Conservation (phyloP, 2,797 vertebrate species). For the Lophius americanus region DNA sequence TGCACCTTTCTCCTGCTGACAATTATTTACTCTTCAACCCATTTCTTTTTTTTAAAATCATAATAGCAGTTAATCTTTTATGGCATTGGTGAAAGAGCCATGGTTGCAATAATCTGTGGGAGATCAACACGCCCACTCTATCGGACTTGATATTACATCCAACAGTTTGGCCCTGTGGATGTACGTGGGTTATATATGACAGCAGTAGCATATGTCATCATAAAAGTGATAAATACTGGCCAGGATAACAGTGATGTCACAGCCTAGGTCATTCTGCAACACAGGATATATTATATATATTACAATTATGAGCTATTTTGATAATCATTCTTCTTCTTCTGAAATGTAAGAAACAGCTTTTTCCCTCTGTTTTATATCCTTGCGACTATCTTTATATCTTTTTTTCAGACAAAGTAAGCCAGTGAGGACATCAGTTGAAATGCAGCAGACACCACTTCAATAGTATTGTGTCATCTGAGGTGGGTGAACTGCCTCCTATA, state of each 20-base stretch:
- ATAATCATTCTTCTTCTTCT: not conserved
- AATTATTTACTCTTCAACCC: conserved; percentile 27
- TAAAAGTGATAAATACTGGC: not conserved
- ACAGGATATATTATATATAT: not conserved
- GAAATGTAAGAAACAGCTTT: not conserved
- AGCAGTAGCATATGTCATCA: not conserved
- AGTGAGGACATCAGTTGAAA: not conserved
- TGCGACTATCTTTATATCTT: not conserved
- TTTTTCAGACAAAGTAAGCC: not conserved
- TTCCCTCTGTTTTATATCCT: not conserved
- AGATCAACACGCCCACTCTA: conserved; percentile 9
- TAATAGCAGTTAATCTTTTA: not conserved
- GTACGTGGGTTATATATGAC: not conserved
- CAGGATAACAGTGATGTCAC: not conserved
- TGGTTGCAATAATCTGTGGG: conserved; percentile 9
- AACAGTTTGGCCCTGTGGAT: not conserved
- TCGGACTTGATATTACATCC: not conserved
- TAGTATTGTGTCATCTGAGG: not conserved
- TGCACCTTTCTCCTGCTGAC: conserved; percentile 28
- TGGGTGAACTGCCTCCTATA: not conserved
- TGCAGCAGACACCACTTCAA: not conserved
- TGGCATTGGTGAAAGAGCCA: conserved; percentile 12
- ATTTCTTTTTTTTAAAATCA: conserved; percentile 7
- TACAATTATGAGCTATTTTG: not conserved
- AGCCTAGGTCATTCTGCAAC: not conserved